phyloP scores from a whole-genome alignment of 2,888 invertebrate species.

The Campoplex nolae region DNA sequence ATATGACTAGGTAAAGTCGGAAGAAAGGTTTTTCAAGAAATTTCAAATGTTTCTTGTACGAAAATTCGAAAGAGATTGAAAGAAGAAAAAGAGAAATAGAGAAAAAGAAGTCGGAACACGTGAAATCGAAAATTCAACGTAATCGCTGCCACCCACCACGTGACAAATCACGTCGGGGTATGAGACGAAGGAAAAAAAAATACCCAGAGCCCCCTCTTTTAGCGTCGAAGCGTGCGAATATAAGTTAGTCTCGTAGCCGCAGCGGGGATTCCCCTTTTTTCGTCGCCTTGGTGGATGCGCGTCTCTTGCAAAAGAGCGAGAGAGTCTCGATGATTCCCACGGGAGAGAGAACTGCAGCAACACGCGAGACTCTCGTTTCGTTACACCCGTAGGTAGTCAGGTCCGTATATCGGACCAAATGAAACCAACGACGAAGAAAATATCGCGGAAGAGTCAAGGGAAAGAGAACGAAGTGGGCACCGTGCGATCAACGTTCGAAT shows the following conservation, averaged over 20 bases:
- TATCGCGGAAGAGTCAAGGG: constrained; percentile 36
- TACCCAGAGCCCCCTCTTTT: constrained; percentile 70
- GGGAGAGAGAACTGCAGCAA: constrained; percentile 57
- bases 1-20: constrained; percentile 34
- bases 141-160: constrained; percentile 84
- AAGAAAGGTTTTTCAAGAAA: constrained; percentile 55
- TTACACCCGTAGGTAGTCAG: constrained; percentile 55
- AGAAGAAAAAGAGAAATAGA: constrained; percentile 49
- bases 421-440: constrained; percentile 60
- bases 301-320: constrained; percentile 18
- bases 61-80: constrained; percentile 41
- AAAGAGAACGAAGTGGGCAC: constrained; percentile 4
- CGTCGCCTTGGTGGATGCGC: constrained; percentile 46
- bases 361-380: constrained; percentile 65
- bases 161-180: constrained; percentile 81
- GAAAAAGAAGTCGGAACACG: constrained; percentile 71
- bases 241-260: constrained; percentile 62
- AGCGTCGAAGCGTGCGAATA: constrained; percentile 53
- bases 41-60: constrained; percentile 30
- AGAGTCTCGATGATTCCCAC: constrained; percentile 62
- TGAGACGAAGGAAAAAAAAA: constrained; percentile 71
- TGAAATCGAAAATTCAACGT: constrained; percentile 84
- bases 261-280: constrained; percentile 65
- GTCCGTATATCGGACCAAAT: constrained; percentile 43
- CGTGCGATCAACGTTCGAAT: constrained; percentile 56